Base-by-base conservation (phyloP, 2,888 invertebrate genomes). In the Ashinkailepas kermadecensis region DNA sequence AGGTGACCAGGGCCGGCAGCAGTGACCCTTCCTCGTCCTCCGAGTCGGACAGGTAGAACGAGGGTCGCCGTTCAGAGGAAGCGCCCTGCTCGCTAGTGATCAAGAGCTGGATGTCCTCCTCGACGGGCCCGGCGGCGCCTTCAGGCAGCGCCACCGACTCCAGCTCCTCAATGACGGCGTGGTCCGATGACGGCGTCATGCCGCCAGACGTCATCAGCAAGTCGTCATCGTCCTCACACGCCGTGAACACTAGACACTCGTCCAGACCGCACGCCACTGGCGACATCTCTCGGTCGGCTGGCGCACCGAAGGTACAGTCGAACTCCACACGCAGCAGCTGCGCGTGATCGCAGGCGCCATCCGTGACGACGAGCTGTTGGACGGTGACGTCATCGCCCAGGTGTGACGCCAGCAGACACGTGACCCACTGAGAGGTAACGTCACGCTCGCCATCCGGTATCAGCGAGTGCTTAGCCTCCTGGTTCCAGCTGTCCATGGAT, bases 41-140 rank as follows among this genome's bases (percentile, higher is more conserved):
- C 54, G 74, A 74, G 21, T 56, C 56, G 56, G 74, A 74, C 23
- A 74, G 54, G 74, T 54, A 74, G 74, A 74, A 74, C 13, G 54
- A 54, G 9, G 56, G 21, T 2, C 56, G 74, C 18, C 56, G 74
- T 9, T 11, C 54, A 2, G 54, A 15, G 4, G 54, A 9, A 25
- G n/a, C 67, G 7, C 8, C 70, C 4, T 10, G 7, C 7, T 70
- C 54, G 21, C 18, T 21, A 21, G 56, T 39, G 56, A 56, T 21
- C 7, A 74, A 56, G 9, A 74, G 56, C 54, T 56, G 9, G 74
- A 74, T 74, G 21, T 56, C 74, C 56, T 74, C 74, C 9, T 74
- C 74, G 21, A 21, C 18, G 13, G 74, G 54, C 21, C 18, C 18
- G 21, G 13, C 21, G 6, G 54, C 54, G 21, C 74, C 74, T n/a